Base-by-base conservation (phyloP, 2,888 invertebrate species). In the Masnerella sp. region DNA sequence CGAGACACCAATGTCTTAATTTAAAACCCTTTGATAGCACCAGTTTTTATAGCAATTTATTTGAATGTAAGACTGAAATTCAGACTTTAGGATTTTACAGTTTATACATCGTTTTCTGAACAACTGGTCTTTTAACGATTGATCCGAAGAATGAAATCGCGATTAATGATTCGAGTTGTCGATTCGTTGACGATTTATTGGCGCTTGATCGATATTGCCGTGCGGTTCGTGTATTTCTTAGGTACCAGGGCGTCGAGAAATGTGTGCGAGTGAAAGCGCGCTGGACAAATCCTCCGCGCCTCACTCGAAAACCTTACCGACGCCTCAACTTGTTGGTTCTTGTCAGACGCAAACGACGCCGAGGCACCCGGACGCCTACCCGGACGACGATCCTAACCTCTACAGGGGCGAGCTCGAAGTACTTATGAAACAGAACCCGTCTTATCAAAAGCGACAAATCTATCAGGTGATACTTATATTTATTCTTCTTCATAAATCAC, bases 351-450 rank as follows among this genome's bases (percentile, higher is more conserved):
- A 79, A 74, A 59, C 72, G 45, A 82, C 84, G 64, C 84, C 85
- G 51, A 81, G 86, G 74, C 87, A 87, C 74, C 87, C 86, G 59
- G 84, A 82, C 52, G 84, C 88, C 72, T 91, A 89, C 83, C 90
- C 91, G 61, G 92, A 92, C 79, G 92, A 92, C 81, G 92, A 92
- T 87, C 91, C 91, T 8, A 89, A 89, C 75, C 90, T 90, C 80
- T 92, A 92, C 85, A 88, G 89, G 88, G 94, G 93, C 70, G 95
- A 95, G 88, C 88, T 95, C 79, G 95, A 95, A 85, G 93, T 93
- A 40, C 89, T 95, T 78, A 94, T 95, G 90, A 90, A 94, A 78
- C 92, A 94, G 80, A 94, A 94, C 88, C 93, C 93, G 42, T 93
- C 93, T 73, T 87, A 85, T 77, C 87, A 83, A 79, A 80, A 81